A percentile compares a stretch with the other conserved stretches of the same genome.
Evolutionary conservation across 2,113 vertebrate species (phyloP).

Genomic region (human): GRCh38 chr11:125191001-125191500

Average conservation of each 20-base stretch:
- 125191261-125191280: neutral
- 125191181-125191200: neutral
- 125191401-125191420: fast-evolving
- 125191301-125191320: neutral
- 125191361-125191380: neutral
- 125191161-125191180: neutral
- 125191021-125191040: neutral
- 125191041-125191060: neutral
- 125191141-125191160: neutral
- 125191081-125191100: neutral
- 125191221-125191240: neutral
- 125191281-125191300: neutral
- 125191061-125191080: neutral
- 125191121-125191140: neutral
- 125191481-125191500: neutral
- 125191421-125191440: neutral
- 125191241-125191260: neutral
- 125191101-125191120: neutral
- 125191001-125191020: neutral
- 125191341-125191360: neutral
- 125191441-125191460: neutral
- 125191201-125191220: neutral
- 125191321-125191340: neutral
- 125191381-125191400: neutral
- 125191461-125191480: neutral